Percentiles rank a stretch among this genome's conserved stretches.
Conservation (phyloP, 2,113 vertebrate genomes). For the Saccopteryx leptura region DNA sequence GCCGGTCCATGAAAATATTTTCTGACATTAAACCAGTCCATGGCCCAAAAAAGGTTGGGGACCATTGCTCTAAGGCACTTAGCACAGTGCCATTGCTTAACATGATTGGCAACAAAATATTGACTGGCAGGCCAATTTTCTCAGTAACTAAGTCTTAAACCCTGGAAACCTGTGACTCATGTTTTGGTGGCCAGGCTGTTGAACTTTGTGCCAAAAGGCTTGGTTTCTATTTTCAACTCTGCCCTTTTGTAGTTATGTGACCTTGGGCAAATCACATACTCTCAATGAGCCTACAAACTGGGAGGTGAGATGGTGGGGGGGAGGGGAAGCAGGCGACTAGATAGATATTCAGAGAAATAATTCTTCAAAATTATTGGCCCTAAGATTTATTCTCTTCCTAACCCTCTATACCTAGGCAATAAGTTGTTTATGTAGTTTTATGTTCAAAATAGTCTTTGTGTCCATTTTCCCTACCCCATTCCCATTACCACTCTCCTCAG, state of each 20-base stretch:
- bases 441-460: not conserved
- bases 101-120: not conserved
- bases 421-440: not conserved
- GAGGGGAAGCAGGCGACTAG: not conserved
- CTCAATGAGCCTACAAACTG: not conserved
- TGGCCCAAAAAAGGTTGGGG: too few relatives aligned
- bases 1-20: too few relatives aligned
- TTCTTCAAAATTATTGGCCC: not conserved
- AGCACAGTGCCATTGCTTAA: not conserved
- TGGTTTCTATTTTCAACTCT: not conserved
- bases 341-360: not conserved
- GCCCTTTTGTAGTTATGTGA: not conserved
- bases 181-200: not conserved
- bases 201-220: not conserved
- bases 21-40: too few relatives aligned
- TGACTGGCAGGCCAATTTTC: not conserved
- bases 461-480: not conserved
- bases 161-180: not conserved
- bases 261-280: not conserved
- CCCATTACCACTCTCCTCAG: not conserved
- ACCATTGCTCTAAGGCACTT: not conserved
- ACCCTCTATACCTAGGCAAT: not conserved
- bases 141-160: not conserved
- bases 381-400: slow-evolving; percentile 16
- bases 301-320: too few relatives aligned